Evolutionary conservation across 1,140 invertebrate species (phyloP).

Genomic region (Steinernema feltiae): DNA sequence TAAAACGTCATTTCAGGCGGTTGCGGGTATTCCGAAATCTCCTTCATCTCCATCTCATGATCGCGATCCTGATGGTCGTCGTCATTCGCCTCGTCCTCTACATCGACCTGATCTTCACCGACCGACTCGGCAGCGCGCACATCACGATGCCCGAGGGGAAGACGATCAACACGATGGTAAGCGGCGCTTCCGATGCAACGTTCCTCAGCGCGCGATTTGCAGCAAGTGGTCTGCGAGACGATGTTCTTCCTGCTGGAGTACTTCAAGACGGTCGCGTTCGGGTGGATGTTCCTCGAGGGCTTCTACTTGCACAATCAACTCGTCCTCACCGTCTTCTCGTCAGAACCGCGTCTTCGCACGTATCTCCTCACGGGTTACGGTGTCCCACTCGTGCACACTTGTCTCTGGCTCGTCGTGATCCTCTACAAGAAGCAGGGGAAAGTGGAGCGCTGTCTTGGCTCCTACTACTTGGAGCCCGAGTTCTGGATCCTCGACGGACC

Average conservation of each 20-base stretch:
- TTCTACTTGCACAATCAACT: slow-evolving; percentile 77
- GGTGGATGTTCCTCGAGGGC: slow-evolving; percentile 90
- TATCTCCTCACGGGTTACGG: slow-evolving; percentile 77
- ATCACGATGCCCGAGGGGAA: slow-evolving; percentile 14
- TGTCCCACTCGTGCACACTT: slow-evolving; percentile 51
- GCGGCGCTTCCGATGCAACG: too few species aligned
- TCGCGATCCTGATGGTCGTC: slow-evolving; percentile 77
- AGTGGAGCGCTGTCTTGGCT: slow-evolving; percentile 53
- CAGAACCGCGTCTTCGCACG: slow-evolving; percentile 67
- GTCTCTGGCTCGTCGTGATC: slow-evolving; percentile 48
- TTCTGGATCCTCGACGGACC: slow-evolving; percentile 58
- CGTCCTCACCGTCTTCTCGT: slow-evolving; percentile 73
- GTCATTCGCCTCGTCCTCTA: slow-evolving; percentile 76
- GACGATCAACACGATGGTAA: slow-evolving; percentile 73
- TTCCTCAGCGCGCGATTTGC: too few species aligned
- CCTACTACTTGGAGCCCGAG: slow-evolving; percentile 55
- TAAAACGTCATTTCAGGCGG: slow-evolving; percentile 63
- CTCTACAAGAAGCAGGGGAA: slow-evolving; percentile 52
- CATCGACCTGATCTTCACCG: slow-evolving; percentile 70
- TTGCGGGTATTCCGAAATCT: slow-evolving; percentile 76
- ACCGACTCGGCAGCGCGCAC: slow-evolving; percentile 3
- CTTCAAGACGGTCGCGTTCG: slow-evolving; percentile 78
- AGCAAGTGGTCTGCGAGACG: slow-evolving; percentile 72
- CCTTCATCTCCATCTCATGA: slow-evolving; percentile 80
- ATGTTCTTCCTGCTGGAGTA: slow-evolving; percentile 77